Evolutionary conservation across 2,113 vertebrate species (phyloP).

Genomic region (Dinomys branickii): DNA sequence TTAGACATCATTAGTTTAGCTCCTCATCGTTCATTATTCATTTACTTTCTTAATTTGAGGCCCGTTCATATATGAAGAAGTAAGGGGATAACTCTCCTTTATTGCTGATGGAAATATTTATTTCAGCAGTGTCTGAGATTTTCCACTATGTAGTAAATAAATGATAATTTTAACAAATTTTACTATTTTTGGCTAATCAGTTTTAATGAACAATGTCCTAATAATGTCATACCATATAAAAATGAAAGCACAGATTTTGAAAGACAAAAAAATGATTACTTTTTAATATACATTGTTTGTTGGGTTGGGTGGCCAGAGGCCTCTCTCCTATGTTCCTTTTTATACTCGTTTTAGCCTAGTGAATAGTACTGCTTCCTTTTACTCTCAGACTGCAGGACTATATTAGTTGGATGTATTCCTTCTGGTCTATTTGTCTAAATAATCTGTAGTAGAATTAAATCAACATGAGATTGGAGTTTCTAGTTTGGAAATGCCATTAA

Average conservation of each 20-base stretch:
- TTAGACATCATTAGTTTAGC: not conserved
- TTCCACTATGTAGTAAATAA: conserved; percentile 23
- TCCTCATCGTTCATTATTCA: conserved; percentile 17
- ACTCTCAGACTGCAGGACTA: not conserved
- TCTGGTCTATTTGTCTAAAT: conserved; percentile 53
- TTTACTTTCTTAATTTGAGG: conserved; percentile 1
- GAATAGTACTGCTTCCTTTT: not conserved
- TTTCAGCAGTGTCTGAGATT: conserved; percentile 16
- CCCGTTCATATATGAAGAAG: conserved; percentile 11
- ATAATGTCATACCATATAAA: not conserved
- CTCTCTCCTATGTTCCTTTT: not conserved
- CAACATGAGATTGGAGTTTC: conserved; percentile 14
- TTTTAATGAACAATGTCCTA: conserved; percentile 36
- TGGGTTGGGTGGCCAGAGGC: not conserved
- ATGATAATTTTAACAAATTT: conserved; percentile 55
- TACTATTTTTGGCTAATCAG: conserved; percentile 3
- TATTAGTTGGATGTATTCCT: conserved; percentile 38
- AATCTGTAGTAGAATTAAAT: conserved; percentile 51
- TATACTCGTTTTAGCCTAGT: not conserved
- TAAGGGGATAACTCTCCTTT: not conserved
- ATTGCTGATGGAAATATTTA: conserved; percentile 46
- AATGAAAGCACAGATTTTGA: not conserved
- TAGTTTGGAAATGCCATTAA: conserved; percentile 39
- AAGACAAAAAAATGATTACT: not conserved
- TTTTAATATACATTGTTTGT: conserved; percentile 20